phyloP scores from a whole-genome alignment of 2,113 vertebrate species.

The Buteo buteo region DNA sequence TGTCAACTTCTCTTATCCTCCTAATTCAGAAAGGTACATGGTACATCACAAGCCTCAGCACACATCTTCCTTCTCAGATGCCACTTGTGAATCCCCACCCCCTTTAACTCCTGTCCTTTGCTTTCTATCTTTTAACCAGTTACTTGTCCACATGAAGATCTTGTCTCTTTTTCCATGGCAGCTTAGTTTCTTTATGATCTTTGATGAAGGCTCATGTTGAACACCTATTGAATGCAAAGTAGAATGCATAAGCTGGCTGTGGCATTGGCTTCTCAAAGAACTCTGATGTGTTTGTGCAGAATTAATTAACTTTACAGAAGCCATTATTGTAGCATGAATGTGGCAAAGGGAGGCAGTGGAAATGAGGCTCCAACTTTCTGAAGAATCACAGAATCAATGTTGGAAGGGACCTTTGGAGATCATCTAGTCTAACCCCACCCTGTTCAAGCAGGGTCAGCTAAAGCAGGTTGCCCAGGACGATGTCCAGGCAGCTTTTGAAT shows the following conservation, averaged over 20 bases:
- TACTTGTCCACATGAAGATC: not conserved
- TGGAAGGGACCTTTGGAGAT: not conserved
- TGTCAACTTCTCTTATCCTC: not conserved
- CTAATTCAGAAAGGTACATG: not conserved
- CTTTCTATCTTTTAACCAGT: not conserved
- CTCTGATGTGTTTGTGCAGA: not conserved
- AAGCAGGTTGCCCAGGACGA: not conserved
- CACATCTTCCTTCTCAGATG: not conserved
- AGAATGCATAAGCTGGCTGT: not conserved
- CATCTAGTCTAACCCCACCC: not conserved
- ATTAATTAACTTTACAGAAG: not conserved
- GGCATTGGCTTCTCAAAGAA: not conserved
- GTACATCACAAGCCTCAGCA: not conserved
- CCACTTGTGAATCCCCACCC: not conserved
- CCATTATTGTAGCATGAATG: not conserved
- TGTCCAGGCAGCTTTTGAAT: not conserved
- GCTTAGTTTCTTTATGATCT: not conserved
- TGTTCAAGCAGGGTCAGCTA: not conserved
- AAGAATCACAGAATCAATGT: not conserved
- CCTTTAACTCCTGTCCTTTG: not conserved
- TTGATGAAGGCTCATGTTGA: not conserved
- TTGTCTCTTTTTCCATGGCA: not conserved
- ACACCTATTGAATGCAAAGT: not conserved
- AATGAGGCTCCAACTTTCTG: not conserved
- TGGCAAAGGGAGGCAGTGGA: not conserved